Evolutionary conservation across 2,888 invertebrate genomes (phyloP).

Genomic region (Oscheius sp.): DNA sequence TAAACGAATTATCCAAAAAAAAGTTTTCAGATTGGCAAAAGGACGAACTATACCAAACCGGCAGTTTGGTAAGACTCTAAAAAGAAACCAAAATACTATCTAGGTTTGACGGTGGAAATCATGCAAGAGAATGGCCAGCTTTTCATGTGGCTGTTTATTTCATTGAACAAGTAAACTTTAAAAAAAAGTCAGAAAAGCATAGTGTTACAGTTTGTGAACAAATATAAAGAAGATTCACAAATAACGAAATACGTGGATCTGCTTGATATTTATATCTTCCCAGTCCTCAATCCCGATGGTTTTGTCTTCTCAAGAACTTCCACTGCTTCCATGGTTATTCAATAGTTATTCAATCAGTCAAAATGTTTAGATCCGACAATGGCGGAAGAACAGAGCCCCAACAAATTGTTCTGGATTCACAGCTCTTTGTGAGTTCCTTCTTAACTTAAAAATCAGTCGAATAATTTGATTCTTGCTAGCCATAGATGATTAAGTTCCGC

Average conservation of each 20-base stretch:
- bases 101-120: conserved; percentile 57
- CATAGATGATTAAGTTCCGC: too few relatives aligned
- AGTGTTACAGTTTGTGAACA: conserved; percentile 46
- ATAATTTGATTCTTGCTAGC: too few relatives aligned
- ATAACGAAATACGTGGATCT: conserved; percentile 61
- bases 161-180: conserved; percentile 62
- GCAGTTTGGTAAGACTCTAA: conserved; percentile 66
- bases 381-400: conserved; percentile 68
- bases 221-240: conserved; percentile 51
- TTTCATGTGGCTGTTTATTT: conserved; percentile 68
- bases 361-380: conserved; percentile 60
- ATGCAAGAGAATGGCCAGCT: conserved; percentile 69
- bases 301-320: conserved; percentile 62
- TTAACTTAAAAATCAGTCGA: too few relatives aligned
- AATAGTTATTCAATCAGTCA: neutral
- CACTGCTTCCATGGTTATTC: conserved; percentile 40
- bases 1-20: neutral
- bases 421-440: too few relatives aligned
- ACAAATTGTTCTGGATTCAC: conserved; percentile 64
- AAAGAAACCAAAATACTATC: neutral
- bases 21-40: conserved; percentile 30
- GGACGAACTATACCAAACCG: conserved; percentile 51
- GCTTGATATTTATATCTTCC: conserved; percentile 65
- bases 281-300: conserved; percentile 68
- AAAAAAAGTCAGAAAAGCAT: neutral